Evolutionary conservation across 2,888 invertebrate genomes (phyloP), one percentile per base, ranked within the genome.

Genomic region (Rugalucina vietnamica): DNA sequence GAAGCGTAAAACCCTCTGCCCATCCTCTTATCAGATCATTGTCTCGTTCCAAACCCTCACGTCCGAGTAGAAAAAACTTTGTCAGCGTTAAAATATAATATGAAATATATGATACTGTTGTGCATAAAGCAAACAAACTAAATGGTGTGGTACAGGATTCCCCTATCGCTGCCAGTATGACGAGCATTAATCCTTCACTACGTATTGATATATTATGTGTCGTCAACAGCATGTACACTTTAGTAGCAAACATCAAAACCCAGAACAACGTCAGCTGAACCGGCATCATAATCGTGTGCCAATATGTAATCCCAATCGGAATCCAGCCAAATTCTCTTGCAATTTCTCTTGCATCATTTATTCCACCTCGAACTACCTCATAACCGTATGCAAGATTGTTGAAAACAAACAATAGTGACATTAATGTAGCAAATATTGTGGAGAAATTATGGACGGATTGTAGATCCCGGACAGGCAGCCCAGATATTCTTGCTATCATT

Each of bases 1-100:
- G 92, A 93, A 96, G 95, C 0, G 96, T 96, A 70, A 96, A 93
- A 1, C 96, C 96, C 91, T 96, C 96, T 0, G 96, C 95, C 94
- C 95, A 95, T 8, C 96, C 96, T 21, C 92, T 82, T 80, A 92
- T 86, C 12, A 88, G 88, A 84, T 93, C 93, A 77, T 94, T 94
- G 76, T 95, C 95, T 21, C 92, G 92, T 14, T 90, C 85, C 75
- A 93, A 89, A 12, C 92, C 94, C 29, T 92, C 91, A 74, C 93
- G 90, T 12, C 95, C 95, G 84, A 94, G 94, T 14, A 95, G 92
- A 82, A 94, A 95, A 3, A 95, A 89, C 87, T 95, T 95, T 1
- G 95, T 95, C 21, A 94, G 84, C n/a, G 94, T 93, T 27, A 96
- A 92, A 29, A 95, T 91, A 54, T 93, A 91, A 81, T 94, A 94